Base-by-base conservation (phyloP, 30 jellyfish, hydroid and myxozoan species). In the Chrysaora quinquecirrha region DNA sequence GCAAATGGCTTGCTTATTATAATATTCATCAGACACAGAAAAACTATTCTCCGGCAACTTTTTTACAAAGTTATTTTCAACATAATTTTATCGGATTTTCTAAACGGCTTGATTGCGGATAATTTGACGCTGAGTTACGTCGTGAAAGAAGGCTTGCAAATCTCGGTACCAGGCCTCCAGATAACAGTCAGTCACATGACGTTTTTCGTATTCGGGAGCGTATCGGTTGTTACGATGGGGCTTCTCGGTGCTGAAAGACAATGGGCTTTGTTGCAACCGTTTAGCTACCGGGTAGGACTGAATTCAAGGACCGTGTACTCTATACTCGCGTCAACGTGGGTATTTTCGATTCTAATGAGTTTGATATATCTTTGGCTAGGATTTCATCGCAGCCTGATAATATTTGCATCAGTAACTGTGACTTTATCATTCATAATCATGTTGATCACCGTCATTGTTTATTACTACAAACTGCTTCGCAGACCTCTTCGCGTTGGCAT, bases 351-450 rank as follows among this genome's bases (percentile, higher is more conserved):
- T 31, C 46, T 54, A 0, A 48, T 85, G 79, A 48, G 89, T 30
- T 27, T 85, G 81, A 19, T 68, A 3, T 85, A 85, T 35, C 81
- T 74, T 11, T 33, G 65, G 77, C 61, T 85, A 23, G 85, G 88
- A 18, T 85, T 71, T 82, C 47, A 71, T 73, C 48, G 38, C 33
- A 66, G 83, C 65, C 73, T 85, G 21, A 80, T 71, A 0, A 83
- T 85, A 9, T 85, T 85, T 34, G 85, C 89, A 32, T 85, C 89
- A 2, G 78, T 88, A 6, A 85, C 96, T 20, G 85, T 85, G 35
- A 16, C 52, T 9, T 25, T 85, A 3, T 66, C 96, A 1, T 73
- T 75, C 46, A 64, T 74, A 2, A 38, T 85, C 16, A 60, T 85
- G 79, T 7, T 74, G 3, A 62, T 64, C 29, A 85, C 96, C 14